These are phyloP conservation scores for Poeciliopsis presidionis DNA, from an alignment of 2,797 vertebrate genomes.

Conservation along the genomic window DNA sequence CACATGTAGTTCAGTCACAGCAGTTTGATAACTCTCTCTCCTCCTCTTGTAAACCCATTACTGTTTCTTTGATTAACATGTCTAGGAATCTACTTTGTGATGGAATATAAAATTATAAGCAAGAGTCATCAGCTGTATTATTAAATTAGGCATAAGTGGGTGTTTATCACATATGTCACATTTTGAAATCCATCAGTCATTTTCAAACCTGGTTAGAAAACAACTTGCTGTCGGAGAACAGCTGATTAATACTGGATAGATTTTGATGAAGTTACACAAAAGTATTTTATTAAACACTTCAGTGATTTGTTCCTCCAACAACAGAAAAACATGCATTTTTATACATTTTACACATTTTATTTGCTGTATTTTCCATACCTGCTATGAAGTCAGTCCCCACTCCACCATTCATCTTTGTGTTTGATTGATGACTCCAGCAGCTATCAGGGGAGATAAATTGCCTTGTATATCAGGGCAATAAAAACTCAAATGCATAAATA, in stretches of 20 bases:
- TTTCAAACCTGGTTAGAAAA: slow-evolving; percentile 1
- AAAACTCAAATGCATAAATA: slow-evolving; percentile 66
- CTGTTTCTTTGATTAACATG: neutral
- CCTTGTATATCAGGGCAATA: slow-evolving; percentile 39
- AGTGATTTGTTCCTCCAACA: slow-evolving; percentile 37
- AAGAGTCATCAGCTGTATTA: neutral
- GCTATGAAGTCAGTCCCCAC: slow-evolving; percentile 38
- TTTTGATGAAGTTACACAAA: slow-evolving; percentile 18
- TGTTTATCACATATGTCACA: neutral
- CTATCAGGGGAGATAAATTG: slow-evolving; percentile 33
- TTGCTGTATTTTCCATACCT: slow-evolving; percentile 20
- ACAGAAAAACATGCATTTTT: slow-evolving; percentile 12
- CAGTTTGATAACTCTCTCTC: slow-evolving; percentile 10
- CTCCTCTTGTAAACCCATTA: neutral
- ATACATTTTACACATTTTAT: slow-evolving; percentile 29
- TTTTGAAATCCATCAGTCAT: neutral
- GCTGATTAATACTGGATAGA: slow-evolving; percentile 43
- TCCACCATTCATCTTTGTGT: slow-evolving; percentile 42
- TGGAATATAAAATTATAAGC: neutral
- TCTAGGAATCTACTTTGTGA: neutral
- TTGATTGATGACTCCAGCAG: slow-evolving; percentile 32
- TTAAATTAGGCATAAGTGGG: neutral
- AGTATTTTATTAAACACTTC: slow-evolving; percentile 1
- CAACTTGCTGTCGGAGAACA: slow-evolving; percentile 12
- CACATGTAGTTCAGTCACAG: slow-evolving; percentile 29